Base-by-base conservation (phyloP, 2,888 invertebrate species). In the Noctua janthe region DNA sequence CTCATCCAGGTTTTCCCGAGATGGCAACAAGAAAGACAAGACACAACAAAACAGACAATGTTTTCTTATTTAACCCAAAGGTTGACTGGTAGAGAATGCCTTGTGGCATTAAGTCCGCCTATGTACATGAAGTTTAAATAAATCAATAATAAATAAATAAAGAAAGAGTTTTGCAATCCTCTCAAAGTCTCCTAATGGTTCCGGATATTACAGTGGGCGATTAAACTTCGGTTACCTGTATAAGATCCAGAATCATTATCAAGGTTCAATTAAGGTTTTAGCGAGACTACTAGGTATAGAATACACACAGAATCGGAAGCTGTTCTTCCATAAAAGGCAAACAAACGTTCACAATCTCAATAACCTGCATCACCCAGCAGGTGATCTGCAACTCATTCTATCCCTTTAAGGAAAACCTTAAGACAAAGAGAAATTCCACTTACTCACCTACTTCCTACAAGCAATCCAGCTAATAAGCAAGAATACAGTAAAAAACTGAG, bases 341-440 rank as follows among this genome's bases (percentile, higher is more conserved):
- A 47, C 10, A 11, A 35, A 69, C 10, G 35, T 62, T 17, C 49
- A 77, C 66, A 64, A 72, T 35, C 39, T 20, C 23, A 49, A 62
- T 43, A 67, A 29, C 8, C 39, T 39, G n/a, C 71, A 62, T 76
- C 39, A 62, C 74, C n/a, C 62, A 67, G 73, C 71, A 86, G 67
- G 83, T 76, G 74, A 87, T 59, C 74, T 1, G 43, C 84, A 7
- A 76, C 64, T 85, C 84, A 76, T 72, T 74, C 76, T 72, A 29
- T 29, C 29, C 84, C 76, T 54, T 59, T 80, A 72, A 85, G 76
- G 17, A 56, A 74, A 80, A 74, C 39, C 73, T 67, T 39, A 67
- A 75, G 69, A 89, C 88, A 89, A 87, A 89, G 89, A 84, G 85
- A 85, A 88, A 89, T 84, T 74, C 10, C 59, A 39, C 39, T 8